Evolutionary conservation across 1,140 invertebrate species (phyloP), one percentile per base, ranked within the genome.

Genomic region (Antheraea pernyi): DNA sequence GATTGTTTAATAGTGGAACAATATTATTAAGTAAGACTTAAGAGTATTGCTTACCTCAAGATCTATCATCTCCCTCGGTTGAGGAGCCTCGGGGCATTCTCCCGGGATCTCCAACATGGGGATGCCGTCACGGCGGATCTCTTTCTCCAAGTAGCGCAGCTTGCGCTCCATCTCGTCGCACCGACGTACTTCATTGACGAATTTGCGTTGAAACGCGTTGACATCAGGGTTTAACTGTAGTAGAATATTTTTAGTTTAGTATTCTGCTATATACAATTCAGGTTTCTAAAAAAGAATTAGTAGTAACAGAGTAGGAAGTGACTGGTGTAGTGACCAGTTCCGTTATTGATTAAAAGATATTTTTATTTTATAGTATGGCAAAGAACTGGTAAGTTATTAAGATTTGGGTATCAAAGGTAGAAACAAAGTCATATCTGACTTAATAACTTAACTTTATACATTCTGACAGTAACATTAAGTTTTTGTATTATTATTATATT

Each of bases 51-150:
- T 71, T 91, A 98, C 97, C 95, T 99, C 99, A 60, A 99, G 93
- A 93, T 99, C 99, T 80, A 99, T 99, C 98, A 99, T 99, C 93
- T 99, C 99, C 66, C 98, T 94, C 0, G 99, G 98, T 80, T 99
- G 98, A 0, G 99, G 99, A 10, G 99, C 99, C 91, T 99, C 98
- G 0, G 99, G 99, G 88, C 98, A 99, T 86, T 99, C 99, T 0
- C 98, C 98, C 0, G 98, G 98, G 62, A 90, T 92, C 82, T 99
- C 98, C 86, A 99, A 86, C 96, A 99, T 99, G 0, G 98, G 98
- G 74, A 99, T 99, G 7, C 95, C 97, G 93, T 99, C 99, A 81
- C 99, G 99, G 76, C 98, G 97, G 74, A 99, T 99, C 93, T 99
- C 99, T 84, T 98, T 99, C 88, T 99, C 99, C 81, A 99, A 91